Evolutionary conservation across 2,888 invertebrate species (phyloP).

Genomic region (Trichopoda pennipes): DNA sequence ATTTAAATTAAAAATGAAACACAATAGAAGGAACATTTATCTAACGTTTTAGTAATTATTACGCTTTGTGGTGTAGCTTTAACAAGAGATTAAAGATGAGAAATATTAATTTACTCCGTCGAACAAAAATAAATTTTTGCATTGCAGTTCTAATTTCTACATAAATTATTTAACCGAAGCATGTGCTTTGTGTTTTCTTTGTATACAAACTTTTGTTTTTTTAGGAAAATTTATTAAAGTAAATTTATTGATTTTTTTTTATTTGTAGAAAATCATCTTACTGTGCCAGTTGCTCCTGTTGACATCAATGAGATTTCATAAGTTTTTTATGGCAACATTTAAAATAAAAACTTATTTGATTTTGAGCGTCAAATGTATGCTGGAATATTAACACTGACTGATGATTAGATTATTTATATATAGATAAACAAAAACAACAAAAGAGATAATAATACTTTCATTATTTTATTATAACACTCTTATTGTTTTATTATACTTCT

Average conservation of each 20-base stretch:
- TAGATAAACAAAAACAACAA: slow-evolving; percentile 36
- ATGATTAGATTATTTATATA: slow-evolving; percentile 49
- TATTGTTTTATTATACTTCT: slow-evolving; percentile 19
- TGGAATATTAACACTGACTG: slow-evolving; percentile 58
- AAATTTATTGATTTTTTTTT: slow-evolving; percentile 13
- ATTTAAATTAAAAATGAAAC: too few relatives aligned
- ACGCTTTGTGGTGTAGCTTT: too few relatives aligned
- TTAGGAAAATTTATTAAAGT: not conserved
- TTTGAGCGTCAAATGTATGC: slow-evolving; percentile 23
- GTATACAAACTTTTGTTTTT: not conserved
- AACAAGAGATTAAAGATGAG: too few relatives aligned
- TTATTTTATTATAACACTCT: slow-evolving; percentile 10
- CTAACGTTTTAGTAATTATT: too few relatives aligned
- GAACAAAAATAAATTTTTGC: too few relatives aligned
- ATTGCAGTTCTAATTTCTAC: not conserved
- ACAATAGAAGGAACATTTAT: too few relatives aligned
- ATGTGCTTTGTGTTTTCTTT: not conserved
- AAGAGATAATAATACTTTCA: slow-evolving; percentile 21
- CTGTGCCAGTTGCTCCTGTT: slow-evolving; percentile 68
- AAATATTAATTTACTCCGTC: too few relatives aligned
- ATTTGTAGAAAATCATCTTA: slow-evolving; percentile 70
- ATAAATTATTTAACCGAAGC: not conserved
- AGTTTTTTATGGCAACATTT: slow-evolving; percentile 47
- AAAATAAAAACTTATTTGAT: slow-evolving; percentile 38
- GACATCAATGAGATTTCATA: slow-evolving; percentile 72